Evolutionary conservation across 23 tunicate species (phyloP).

Genomic region (Trididemnum clinides): DNA sequence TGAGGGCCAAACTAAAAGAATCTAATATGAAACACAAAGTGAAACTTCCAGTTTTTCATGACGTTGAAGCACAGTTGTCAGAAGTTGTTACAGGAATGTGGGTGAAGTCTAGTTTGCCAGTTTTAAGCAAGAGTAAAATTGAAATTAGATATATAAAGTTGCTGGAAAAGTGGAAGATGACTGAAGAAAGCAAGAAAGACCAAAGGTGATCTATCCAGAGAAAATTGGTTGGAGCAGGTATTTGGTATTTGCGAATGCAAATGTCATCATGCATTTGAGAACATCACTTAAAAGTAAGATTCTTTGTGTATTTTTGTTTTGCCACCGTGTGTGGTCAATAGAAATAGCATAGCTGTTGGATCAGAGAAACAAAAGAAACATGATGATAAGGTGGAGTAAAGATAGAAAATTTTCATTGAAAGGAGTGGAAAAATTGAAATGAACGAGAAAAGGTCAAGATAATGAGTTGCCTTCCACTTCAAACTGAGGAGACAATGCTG

Average conservation of each 20-base stretch:
- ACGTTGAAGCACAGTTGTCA: too few relatives aligned
- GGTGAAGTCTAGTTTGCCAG: too few relatives aligned
- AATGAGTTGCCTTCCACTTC: neutral
- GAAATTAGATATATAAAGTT: too few relatives aligned
- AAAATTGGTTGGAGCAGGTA: neutral
- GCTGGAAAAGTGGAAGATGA: too few relatives aligned
- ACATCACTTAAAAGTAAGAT: neutral
- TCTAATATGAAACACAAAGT: too few relatives aligned
- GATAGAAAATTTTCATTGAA: neutral
- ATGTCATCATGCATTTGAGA: neutral
- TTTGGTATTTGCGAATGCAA: slow-evolving; percentile 8
- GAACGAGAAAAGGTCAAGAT: neutral
- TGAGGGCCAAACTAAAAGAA: too few relatives aligned
- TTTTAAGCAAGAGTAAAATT: too few relatives aligned
- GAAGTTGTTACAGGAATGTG: too few relatives aligned
- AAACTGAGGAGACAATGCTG: too few relatives aligned
- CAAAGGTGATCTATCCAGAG: too few relatives aligned
- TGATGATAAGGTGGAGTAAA: neutral
- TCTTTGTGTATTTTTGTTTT: neutral
- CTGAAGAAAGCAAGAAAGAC: too few relatives aligned
- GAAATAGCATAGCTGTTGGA: neutral
- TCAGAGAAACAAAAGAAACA: neutral
- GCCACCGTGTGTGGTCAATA: neutral
- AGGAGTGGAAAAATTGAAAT: neutral
- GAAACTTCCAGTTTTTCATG: too few relatives aligned